Base-by-base conservation (phyloP, 2,797 vertebrate genomes). In the Adrianichthys oophorus region DNA sequence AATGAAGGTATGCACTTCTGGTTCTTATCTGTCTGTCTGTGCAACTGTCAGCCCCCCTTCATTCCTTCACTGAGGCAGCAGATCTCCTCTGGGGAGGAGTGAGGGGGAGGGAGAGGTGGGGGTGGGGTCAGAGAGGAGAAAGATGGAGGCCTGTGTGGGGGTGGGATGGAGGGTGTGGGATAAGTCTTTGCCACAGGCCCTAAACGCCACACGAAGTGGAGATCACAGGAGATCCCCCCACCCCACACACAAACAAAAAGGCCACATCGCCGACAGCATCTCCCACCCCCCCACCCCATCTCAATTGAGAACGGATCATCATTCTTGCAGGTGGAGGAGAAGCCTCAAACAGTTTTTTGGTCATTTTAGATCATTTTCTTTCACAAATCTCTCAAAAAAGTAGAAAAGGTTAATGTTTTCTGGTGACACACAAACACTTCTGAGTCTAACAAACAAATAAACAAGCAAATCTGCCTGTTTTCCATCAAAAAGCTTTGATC, bases 131-230 rank as follows among this genome's bases (percentile, higher is more conserved):
- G 82, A 86, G 79, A 76, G 59, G 80, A 86, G 74, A 81, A 85
- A 85, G 83, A 87, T 82, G 80, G 68, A 74, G 73, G 82, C 80
- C 80, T 86, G 74, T 89, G 88, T 66, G 82, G 83, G 85, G 84
- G 88, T 82, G 83, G 64, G 76, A 47, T 55, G 51, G n/a, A 21
- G 55, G 75, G 70, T 70, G 74, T 80, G 69, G 64, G 57, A 86
- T 75, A 83, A 90, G 87, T 79, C 76, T 81, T 68, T 66, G 87
- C 90, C 89, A 87, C 80, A 82, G 89, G 89, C 86, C 76, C 69
- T 84, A 79, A 88, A 87, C 90, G 87, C 87, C 90, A 91, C 88
- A 91, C 91, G 91, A 89, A 86, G 91, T 90, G 90, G 76, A 90
- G 83, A 89, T 90, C 88, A 90, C 82, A 90, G 79, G 80, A 84